Percentiles rank a stretch among this genome's conserved stretches.
These are phyloP conservation scores for Drosophila tsacasi DNA, from an alignment of 1,140 invertebrate genomes.

Conservation along the genomic window DNA sequence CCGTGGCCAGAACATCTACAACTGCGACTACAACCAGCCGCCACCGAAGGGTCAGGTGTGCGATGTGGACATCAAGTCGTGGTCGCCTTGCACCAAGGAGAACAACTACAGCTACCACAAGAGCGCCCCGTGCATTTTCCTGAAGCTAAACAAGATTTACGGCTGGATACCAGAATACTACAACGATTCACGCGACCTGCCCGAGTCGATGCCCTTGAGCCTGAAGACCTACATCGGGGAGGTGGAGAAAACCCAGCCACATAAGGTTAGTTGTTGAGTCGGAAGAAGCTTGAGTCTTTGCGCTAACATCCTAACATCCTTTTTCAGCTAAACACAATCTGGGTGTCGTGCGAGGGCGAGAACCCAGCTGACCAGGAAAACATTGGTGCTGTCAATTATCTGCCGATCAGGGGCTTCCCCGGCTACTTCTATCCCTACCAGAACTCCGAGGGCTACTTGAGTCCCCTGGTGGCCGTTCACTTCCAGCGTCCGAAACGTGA, in stretches of 20 bases:
- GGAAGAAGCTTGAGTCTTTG: accelerated
- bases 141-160: constrained; percentile 93
- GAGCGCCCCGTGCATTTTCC: constrained; percentile 92
- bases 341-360: constrained; percentile 95
- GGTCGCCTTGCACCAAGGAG: constrained; percentile 89
- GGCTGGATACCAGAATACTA: constrained; percentile 91
- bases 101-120: constrained; percentile 91
- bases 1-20: constrained; percentile 89
- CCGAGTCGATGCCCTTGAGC: constrained; percentile 88
- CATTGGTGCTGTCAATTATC: constrained; percentile 92
- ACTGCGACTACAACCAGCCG: constrained; percentile 88
- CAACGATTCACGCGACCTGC: constrained; percentile 87
- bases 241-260: constrained; percentile 60
- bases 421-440: constrained; percentile 93
- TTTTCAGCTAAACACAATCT: constrained; percentile 90
- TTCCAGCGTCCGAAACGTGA: constrained; percentile 92
- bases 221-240: constrained; percentile 86
- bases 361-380: constrained; percentile 95
- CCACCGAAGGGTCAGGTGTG: constrained; percentile 90
- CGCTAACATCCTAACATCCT: background rate
- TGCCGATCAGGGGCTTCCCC: constrained; percentile 91
- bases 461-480: constrained; percentile 94
- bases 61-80: constrained; percentile 89
- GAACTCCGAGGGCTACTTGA: constrained; percentile 93
- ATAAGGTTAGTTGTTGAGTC: constrained; percentile 56